These are phyloP conservation scores for Metallyticus violacea DNA, from an alignment of 2,888 invertebrate genomes.

Conservation along the genomic window DNA sequence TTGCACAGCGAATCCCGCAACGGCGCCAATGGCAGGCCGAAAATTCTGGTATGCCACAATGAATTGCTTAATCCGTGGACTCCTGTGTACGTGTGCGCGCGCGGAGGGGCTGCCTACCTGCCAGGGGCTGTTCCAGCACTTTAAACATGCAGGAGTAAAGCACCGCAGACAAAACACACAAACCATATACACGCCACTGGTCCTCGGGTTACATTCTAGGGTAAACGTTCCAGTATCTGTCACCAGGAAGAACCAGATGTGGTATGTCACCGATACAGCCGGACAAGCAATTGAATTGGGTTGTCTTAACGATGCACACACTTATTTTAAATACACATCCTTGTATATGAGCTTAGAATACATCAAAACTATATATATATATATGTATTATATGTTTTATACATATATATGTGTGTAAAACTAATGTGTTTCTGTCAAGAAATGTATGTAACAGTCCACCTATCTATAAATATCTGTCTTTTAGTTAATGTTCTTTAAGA, in stretches of 20 bases:
- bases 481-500: too few relatives aligned
- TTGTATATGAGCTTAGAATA: too few relatives aligned
- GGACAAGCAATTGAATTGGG: too few relatives aligned
- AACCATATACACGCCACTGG: not conserved
- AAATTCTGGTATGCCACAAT: not conserved
- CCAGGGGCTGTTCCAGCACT: not conserved
- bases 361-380: too few relatives aligned
- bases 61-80: not conserved
- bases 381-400: too few relatives aligned
- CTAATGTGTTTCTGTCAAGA: too few relatives aligned
- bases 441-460: too few relatives aligned
- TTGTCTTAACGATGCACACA: too few relatives aligned
- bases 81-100: not conserved
- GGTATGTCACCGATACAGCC: too few relatives aligned
- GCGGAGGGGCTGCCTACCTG: not conserved
- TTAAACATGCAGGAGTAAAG: not conserved
- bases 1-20: not conserved
- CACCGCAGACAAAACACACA: not conserved
- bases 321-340: too few relatives aligned
- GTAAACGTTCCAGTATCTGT: not conserved
- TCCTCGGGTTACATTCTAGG: not conserved
- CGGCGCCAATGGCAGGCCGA: not conserved
- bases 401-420: too few relatives aligned
- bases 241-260: not conserved
- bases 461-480: too few relatives aligned